Percentiles rank a stretch among this genome's conserved stretches.
Evolutionary conservation across 2,797 vertebrate species (phyloP).

Genomic region (Parauchenoglanis ngamensis): DNA sequence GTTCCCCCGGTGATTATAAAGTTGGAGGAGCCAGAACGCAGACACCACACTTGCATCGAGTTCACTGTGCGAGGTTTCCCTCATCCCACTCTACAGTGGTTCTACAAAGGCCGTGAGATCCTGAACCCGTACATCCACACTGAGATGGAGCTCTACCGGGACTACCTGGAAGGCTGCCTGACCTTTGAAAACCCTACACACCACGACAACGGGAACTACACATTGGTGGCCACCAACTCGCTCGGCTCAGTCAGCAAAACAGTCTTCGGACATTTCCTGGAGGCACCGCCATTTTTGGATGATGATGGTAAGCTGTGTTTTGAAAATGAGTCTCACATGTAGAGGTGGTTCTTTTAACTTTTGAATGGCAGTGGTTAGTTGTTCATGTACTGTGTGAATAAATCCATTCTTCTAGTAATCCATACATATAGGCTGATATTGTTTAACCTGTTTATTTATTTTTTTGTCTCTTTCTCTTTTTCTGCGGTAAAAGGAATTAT

Average conservation of each 20-base stretch:
- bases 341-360: not conserved
- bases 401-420: not conserved
- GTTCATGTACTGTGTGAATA: not conserved
- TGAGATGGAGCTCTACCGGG: constrained; percentile 87
- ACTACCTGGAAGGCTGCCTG: constrained; percentile 92
- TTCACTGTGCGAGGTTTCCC: constrained; percentile 93
- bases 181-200: constrained; percentile 95
- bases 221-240: constrained; percentile 88
- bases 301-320: constrained; percentile 61
- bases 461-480: constrained; percentile 59
- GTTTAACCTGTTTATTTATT: constrained; percentile 52
- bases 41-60: constrained; percentile 93
- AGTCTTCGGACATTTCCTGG: constrained; percentile 90
- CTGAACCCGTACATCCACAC: constrained; percentile 84
- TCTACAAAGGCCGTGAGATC: constrained; percentile 83
- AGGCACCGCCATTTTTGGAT: constrained; percentile 78
- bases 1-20: constrained; percentile 91
- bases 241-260: constrained; percentile 89
- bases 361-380: constrained; percentile 4
- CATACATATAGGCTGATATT: not conserved
- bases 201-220: constrained; percentile 97
- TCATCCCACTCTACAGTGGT: constrained; percentile 89
- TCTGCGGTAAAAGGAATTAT: constrained; percentile 59
- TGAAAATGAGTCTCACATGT: not conserved
- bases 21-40: constrained; percentile 87